These are phyloP conservation scores for Frankliniella intonsa DNA, from an alignment of 2,888 invertebrate species.

Conservation along the genomic window DNA sequence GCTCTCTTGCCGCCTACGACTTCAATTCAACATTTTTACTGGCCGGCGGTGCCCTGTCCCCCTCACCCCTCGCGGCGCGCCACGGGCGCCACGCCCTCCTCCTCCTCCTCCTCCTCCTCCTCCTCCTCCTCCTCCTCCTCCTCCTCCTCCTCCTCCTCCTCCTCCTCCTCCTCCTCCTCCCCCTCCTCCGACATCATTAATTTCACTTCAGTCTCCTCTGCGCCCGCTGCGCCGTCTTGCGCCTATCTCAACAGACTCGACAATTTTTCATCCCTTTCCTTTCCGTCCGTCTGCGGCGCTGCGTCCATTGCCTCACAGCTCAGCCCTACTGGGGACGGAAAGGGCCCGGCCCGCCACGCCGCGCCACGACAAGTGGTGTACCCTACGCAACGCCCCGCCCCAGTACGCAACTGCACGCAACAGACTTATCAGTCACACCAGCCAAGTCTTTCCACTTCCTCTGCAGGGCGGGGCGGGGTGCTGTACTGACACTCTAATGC, in stretches of 20 bases:
- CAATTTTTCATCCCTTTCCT: not conserved
- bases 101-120: too few relatives aligned
- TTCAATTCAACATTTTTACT: not conserved
- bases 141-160: not conserved
- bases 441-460: not conserved
- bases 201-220: not conserved
- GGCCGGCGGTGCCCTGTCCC: too few relatives aligned
- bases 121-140: too few relatives aligned
- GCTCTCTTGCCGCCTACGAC: constrained; percentile 1
- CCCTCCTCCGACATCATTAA: not conserved
- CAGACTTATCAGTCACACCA: constrained; percentile 1
- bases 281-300: not conserved
- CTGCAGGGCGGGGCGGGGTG: not conserved
- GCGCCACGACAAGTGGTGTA: not conserved
- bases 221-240: not conserved
- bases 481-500: not conserved
- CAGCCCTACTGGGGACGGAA: not conserved
- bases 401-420: not conserved
- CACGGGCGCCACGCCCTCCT: too few relatives aligned
- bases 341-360: not conserved
- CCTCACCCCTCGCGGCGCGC: too few relatives aligned
- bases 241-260: not conserved
- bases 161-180: not conserved
- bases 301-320: not conserved
- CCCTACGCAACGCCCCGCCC: not conserved